Base-by-base conservation (phyloP, 2,797 vertebrate genomes). In the Harpagifer antarcticus region DNA sequence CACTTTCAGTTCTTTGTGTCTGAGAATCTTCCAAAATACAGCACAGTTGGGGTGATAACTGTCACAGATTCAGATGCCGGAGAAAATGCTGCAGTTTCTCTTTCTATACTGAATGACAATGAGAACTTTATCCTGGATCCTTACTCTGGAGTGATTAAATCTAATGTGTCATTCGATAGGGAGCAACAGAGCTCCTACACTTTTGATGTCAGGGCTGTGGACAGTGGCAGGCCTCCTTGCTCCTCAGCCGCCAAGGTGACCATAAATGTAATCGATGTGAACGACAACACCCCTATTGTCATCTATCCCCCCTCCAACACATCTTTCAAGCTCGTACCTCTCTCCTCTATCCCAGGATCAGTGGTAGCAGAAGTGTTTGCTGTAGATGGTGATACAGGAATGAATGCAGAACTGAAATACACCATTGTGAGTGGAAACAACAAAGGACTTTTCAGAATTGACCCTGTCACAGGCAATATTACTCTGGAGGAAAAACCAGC, bases 1-100 rank as follows among this genome's bases (percentile, higher is more conserved):
- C 98, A 99, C 91, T 99, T 99, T 93, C 98, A 99, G 85, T 99
- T 99, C 92, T 99, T 99, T n/a, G 98, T 99, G 84, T 99, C 98
- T 0, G 98, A 99, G 93, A 99, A 99, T 92, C 95, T 99, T 84
- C 98, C 98, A 76, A 99, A 99, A 90, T 98, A 99, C 91, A 99
- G 98, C 93, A 99, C 98, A 0, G 98, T 99, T 64, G 98, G 98
- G 5, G 98, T 99, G 69, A 99, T 99, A 90, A 99, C 98, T 0
- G 98, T 99, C 86, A 99, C 98, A 0, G 98, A 99, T 69, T 96
- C 97, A 0, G 98, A 99, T 64, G 97, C 98, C 0, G 98, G 98
- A 4, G 98, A 99, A 74, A 99, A 99, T 66, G 98, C 98, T 56
- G 97, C 96, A 1, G 97, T 99, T 83, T 97, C 96, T 40, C 98